phyloP scores from a whole-genome alignment of 2,888 invertebrate species.

The Limnephilus rhombicus region DNA sequence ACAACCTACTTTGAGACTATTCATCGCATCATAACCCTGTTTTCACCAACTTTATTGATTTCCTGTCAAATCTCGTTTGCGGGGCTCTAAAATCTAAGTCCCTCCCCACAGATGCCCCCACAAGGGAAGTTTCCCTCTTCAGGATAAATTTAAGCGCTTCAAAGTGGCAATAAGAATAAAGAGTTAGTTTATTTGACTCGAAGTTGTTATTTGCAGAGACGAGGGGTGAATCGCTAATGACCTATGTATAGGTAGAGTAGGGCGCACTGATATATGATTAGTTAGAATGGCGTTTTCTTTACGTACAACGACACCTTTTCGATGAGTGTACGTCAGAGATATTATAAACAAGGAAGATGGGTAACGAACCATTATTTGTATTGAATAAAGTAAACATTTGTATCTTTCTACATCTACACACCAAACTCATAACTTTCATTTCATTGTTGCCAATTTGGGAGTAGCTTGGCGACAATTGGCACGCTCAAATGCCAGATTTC shows the following conservation, averaged over 20 bases:
- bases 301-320: neutral
- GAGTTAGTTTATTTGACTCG: conserved; percentile 32
- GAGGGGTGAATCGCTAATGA: conserved; percentile 20
- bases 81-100: neutral
- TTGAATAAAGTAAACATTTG: too few species aligned
- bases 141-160: conserved; percentile 17
- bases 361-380: too few species aligned
- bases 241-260: neutral
- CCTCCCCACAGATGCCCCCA: neutral
- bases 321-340: neutral
- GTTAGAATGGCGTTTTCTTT: neutral
- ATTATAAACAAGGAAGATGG: too few species aligned
- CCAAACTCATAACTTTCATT: too few species aligned
- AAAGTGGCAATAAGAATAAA: conserved; percentile 27
- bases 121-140: conserved; percentile 71
- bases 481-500: too few species aligned
- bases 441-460: too few species aligned
- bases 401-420: too few species aligned
- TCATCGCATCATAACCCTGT: neutral
- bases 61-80: neutral
- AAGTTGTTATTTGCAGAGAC: conserved; percentile 23
- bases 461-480: too few species aligned
- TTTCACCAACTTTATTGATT: conserved; percentile 1
- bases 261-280: neutral
- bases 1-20: neutral